Evolutionary conservation across 2,797 vertebrate genomes (phyloP).

Genomic region (Poecilia velifera): DNA sequence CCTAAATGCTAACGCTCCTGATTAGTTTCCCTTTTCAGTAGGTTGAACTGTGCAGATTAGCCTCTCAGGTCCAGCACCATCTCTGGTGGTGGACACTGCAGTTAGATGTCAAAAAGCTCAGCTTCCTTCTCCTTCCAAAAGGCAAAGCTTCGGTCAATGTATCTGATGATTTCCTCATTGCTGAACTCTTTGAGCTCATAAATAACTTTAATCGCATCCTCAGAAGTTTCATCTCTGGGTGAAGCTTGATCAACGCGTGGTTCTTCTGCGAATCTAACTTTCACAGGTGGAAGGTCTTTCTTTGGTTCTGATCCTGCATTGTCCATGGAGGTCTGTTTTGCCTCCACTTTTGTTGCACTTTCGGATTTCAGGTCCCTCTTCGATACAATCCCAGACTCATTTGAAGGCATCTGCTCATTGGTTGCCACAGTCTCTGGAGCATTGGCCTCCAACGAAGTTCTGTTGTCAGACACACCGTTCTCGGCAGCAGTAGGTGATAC

Average conservation of each 20-base stretch:
- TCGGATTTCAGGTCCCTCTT: constrained; percentile 17
- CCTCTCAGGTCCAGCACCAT: constrained; percentile 15
- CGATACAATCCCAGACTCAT: constrained; percentile 31
- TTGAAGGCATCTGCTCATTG: constrained; percentile 19
- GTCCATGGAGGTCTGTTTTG: constrained; percentile 14
- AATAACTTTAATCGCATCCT: constrained; percentile 85
- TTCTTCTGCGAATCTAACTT: constrained; percentile 59
- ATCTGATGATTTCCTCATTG: constrained; percentile 94
- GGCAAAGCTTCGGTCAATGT: constrained; percentile 96
- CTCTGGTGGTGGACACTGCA: constrained; percentile 17
- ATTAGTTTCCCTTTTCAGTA: constrained; percentile 49
- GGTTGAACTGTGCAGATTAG: constrained; percentile 28
- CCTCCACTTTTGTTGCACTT: constrained; percentile 31
- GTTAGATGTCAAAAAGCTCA: constrained; percentile 89
- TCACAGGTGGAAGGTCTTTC: constrained; percentile 39
- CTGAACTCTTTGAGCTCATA: constrained; percentile 94
- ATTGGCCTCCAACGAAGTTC: constrained; percentile 15
- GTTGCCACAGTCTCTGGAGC: constrained; percentile 18
- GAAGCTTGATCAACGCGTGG: constrained; percentile 51
- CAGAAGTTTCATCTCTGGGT: constrained; percentile 46
- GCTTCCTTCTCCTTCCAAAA: constrained; percentile 99
- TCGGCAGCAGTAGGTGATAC: constrained; percentile 21
- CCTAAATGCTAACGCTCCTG: constrained; percentile 44
- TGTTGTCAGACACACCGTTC: constrained; percentile 19
- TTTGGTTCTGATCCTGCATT: constrained; percentile 27